Percentiles rank a stretch among this genome's conserved stretches.
Evolutionary conservation across 2,113 vertebrate genomes (phyloP).

Genomic region (chimpanzee (Pan troglodytes)): NHGRI_mPanTro3-v2.1_pri NC_072409.2:46306001-46306500

Average conservation of each 20-base stretch:
- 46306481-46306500: background rate
- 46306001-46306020: too few species aligned
- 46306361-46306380: rapidly evolving
- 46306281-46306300: background rate
- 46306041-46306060: slow-evolving; percentile 20
- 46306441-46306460: background rate
- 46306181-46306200: background rate
- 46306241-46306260: background rate
- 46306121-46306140: background rate
- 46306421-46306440: background rate
- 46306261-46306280: background rate
- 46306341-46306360: rapidly evolving
- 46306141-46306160: too few species aligned
- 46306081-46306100: background rate
- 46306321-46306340: rapidly evolving
- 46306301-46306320: background rate
- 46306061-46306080: background rate
- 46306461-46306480: background rate
- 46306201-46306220: background rate
- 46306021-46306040: background rate
- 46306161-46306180: background rate
- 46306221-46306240: background rate
- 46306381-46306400: rapidly evolving
- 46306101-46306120: background rate
- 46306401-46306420: background rate